These are phyloP conservation scores for Tridacna gigas DNA, from an alignment of 2,888 invertebrate species.

Conservation along the genomic window DNA sequence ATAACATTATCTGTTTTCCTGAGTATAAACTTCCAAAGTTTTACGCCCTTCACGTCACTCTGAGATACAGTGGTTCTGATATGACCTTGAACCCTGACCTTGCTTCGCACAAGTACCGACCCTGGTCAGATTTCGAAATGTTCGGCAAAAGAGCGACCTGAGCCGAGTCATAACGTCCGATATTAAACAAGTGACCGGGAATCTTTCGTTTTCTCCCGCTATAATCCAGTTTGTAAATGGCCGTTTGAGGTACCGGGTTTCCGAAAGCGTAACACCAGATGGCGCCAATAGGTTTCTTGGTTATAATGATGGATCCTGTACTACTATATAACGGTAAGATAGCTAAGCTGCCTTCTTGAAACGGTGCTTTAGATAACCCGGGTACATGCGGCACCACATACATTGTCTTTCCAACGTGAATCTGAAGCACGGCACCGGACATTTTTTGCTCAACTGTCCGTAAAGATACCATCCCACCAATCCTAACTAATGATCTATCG, in stretches of 20 bases:
- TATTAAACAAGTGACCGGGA: constrained; percentile 49
- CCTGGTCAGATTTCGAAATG: constrained; percentile 36
- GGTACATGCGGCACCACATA: constrained; percentile 52
- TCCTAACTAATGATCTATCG: constrained; percentile 43
- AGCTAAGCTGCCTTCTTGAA: constrained; percentile 47
- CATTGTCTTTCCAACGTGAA: constrained; percentile 61
- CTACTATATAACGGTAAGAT: constrained; percentile 51
- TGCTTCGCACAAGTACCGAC: constrained; percentile 57
- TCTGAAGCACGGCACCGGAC: constrained; percentile 53
- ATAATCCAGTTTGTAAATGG: constrained; percentile 31
- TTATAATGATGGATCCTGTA: constrained; percentile 39
- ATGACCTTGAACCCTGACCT: constrained; percentile 39
- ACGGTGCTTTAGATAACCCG: constrained; percentile 43
- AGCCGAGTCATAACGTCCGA: constrained; percentile 61
- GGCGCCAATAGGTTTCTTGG: constrained; percentile 49
- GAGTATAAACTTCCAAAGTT: constrained; percentile 4
- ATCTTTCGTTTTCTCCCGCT: constrained; percentile 32
- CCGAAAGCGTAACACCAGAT: constrained; percentile 66
- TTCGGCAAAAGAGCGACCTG: constrained; percentile 52
- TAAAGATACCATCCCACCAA: constrained; percentile 58
- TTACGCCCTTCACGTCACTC: not conserved
- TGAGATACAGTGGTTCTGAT: constrained; percentile 49
- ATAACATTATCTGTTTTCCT: constrained; percentile 14
- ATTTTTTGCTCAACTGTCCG: constrained; percentile 49
- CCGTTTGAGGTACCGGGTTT: constrained; percentile 58